Base-by-base conservation (phyloP, 2,113 vertebrate genomes). In the Gobiocypris rarus region DNA sequence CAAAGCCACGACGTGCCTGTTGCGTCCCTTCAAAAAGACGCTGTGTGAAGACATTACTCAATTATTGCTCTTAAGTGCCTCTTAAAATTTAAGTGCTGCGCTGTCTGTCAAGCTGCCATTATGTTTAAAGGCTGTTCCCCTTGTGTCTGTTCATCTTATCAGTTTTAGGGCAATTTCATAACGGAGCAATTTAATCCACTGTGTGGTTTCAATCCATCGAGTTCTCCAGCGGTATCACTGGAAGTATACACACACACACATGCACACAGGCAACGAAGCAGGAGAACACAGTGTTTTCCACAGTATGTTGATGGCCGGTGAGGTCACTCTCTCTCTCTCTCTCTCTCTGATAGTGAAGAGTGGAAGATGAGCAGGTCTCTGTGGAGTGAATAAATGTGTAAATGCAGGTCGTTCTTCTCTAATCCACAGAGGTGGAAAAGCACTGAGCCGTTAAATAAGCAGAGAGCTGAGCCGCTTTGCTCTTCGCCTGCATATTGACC, bases 391-490 rank as follows among this genome's bases (percentile, higher is more conserved):
- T 88, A 84, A 88, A 88, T 88, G 85, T 85, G 84, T 88, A 88
- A 88, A 86, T 84, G 87, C 87, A 86, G 87, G 84, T 84, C 82
- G 87, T 86, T 84, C 83, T 83, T 82, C 88, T 85, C 84, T 89
- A 89, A 89, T 89, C 88, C 88, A 89, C 86, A 85, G 88, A 86
- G 88, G 88, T 87, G 88, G 83, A 70, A 85, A 89, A 78, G 88
- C 88, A 89, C 83, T 86, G 84, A 87, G 86, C 86, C 86, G 82
- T 89, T 89, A 89, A 89, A 89, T 89, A 89, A 89, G 86, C 81
- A 85, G 81, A 84, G 86, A 73, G 86, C 88, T 89, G 88, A 89
- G 88, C 88, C 78, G 88, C 88, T 89, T 89, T 87, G 76, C 85
- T 87, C 77, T 74, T 83, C 38, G 56, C 69, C 81, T 89, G 88